A percentile compares a stretch with the other conserved stretches of the same genome.
Evolutionary conservation across 2,797 vertebrate genomes (phyloP).

Genomic region (Lagocephalus sceleratus): DNA sequence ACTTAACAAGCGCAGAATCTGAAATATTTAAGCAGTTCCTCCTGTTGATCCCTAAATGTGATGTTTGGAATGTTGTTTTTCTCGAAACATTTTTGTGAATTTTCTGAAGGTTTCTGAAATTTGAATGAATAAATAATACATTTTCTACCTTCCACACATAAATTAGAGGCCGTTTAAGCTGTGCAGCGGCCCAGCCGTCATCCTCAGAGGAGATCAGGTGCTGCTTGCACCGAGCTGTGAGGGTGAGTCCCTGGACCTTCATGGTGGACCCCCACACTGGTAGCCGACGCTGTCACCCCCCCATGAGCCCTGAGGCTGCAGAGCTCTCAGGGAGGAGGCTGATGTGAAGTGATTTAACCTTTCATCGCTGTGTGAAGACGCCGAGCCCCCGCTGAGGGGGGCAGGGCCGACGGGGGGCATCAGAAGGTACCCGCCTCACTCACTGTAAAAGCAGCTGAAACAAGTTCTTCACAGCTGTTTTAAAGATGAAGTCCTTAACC

Average conservation of each 20-base stretch:
- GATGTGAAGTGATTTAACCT: constrained; percentile 25
- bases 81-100: not conserved
- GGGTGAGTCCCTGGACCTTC: constrained; percentile 45
- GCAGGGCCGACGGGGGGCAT: constrained; percentile 15
- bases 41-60: not conserved
- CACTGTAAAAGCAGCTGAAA: constrained; percentile 9
- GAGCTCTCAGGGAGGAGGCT: constrained; percentile 32
- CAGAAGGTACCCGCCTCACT: constrained; percentile 38
- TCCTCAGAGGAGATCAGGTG: constrained; percentile 2
- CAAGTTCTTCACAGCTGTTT: too few species aligned
- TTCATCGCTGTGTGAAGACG: constrained; percentile 21
- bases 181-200: constrained; percentile 35
- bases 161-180: constrained; percentile 5
- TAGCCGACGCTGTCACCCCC: constrained; percentile 34
- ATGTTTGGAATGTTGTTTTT: not conserved
- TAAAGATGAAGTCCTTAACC: too few species aligned
- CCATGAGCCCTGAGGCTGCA: constrained; percentile 27
- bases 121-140: constrained; percentile 1
- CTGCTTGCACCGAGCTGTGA: constrained; percentile 11
- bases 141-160: not conserved
- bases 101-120: not conserved
- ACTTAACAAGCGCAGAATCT: too few species aligned
- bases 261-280: too few species aligned
- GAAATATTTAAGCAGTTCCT: too few species aligned
- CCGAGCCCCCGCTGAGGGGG: too few species aligned